Evolutionary conservation across 1,140 invertebrate species (phyloP).

Genomic region (Lordiphosa clarofinis): DNA sequence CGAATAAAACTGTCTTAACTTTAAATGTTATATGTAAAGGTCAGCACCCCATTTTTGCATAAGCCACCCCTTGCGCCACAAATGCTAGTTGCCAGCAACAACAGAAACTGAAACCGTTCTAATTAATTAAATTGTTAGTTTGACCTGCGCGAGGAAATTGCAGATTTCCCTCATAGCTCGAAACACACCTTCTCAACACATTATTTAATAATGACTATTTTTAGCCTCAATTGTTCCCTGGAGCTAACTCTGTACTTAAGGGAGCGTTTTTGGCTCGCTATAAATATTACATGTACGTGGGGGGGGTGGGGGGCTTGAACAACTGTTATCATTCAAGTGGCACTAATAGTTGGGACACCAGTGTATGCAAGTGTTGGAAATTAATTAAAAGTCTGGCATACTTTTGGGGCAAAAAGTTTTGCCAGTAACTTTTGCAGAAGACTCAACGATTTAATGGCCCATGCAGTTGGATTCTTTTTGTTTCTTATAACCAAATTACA

Average conservation of each 20-base stretch:
- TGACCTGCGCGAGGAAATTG: constrained; percentile 3
- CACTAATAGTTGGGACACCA: constrained; percentile 12
- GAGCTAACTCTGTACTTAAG: background rate
- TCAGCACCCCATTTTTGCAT: background rate
- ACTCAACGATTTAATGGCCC: constrained; percentile 7
- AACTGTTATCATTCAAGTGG: background rate
- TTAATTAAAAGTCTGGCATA: constrained; percentile 7
- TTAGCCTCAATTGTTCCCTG: constrained; percentile 4
- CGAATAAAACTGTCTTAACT: constrained; percentile 2
- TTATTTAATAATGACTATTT: constrained; percentile 2
- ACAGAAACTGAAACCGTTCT: background rate
- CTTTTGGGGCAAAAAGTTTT: too few relatives aligned
- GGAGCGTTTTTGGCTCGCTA: constrained; percentile 2
- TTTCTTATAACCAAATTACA: too few relatives aligned
- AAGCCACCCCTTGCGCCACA: background rate
- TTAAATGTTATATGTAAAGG: too few relatives aligned
- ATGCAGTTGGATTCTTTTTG: constrained; percentile 9
- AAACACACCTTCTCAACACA: background rate
- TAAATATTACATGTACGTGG: background rate
- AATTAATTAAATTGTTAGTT: constrained; percentile 10
- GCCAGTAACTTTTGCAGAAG: too few relatives aligned
- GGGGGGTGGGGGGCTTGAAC: background rate
- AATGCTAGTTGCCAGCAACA: background rate
- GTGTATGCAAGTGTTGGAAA: constrained; percentile 1
- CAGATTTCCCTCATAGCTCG: constrained; percentile 1